These are phyloP conservation scores for Standfussiana lucernea DNA, from an alignment of 2,888 invertebrate species.

Conservation along the genomic window DNA sequence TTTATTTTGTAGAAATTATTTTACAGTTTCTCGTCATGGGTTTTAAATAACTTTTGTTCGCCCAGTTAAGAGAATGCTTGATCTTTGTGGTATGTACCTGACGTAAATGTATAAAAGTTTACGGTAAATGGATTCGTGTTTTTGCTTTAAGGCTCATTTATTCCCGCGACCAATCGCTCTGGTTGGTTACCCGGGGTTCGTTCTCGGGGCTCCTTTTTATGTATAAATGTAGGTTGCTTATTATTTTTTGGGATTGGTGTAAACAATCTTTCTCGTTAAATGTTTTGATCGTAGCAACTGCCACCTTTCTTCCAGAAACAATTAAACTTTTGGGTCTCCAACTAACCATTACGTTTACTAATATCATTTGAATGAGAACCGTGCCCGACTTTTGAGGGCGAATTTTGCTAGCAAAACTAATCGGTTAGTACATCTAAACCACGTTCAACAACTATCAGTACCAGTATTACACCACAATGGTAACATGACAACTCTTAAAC, in stretches of 20 bases:
- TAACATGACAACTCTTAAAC: background rate
- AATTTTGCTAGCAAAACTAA: background rate
- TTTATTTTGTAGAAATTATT: slow-evolving; percentile 46
- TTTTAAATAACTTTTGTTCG: slow-evolving; percentile 43
- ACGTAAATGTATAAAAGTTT: background rate
- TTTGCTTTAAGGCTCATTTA: background rate
- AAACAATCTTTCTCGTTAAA: background rate
- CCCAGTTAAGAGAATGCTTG: background rate
- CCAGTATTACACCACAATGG: background rate
- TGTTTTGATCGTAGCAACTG: background rate
- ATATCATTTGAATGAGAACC: slow-evolving; percentile 5
- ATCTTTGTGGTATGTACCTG: background rate
- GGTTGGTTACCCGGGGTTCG: background rate
- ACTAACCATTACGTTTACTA: background rate
- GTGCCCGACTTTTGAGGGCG: no score
- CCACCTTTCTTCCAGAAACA: background rate
- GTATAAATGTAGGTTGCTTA: background rate
- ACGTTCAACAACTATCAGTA: background rate
- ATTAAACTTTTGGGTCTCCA: background rate
- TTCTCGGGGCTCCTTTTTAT: no score
- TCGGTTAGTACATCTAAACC: background rate
- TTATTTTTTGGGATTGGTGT: background rate
- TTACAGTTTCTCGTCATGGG: slow-evolving; percentile 26
- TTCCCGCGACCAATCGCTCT: background rate
- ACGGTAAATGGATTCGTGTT: background rate